Evolutionary conservation across 1,140 invertebrate genomes (phyloP), one percentile per base, ranked within the genome.

Genomic region (Portunus trituberculatus): DNA sequence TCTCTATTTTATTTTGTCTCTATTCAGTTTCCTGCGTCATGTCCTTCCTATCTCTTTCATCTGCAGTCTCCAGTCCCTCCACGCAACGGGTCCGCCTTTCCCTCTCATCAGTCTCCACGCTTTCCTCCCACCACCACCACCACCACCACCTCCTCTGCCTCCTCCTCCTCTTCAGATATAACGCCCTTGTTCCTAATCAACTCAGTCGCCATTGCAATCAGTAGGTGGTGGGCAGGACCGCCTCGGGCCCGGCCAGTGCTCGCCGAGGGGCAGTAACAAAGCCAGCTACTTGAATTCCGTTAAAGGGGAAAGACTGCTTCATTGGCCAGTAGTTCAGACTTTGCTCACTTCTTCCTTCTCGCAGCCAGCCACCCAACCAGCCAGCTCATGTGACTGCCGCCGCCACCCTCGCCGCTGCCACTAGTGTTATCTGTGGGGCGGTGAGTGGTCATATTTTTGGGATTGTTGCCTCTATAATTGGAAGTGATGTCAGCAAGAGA

Each of bases 281-380:
- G 67, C 67, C 67, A 76, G 20, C 67, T 76, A 76, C 67, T 76
- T n/a, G 67, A 76, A 76, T n/a, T 76, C 67, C 67, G n/a, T 76
- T 76, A 76, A 76, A 76, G 67, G 67, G 67, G 67, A 76, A 1
- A 76, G 67, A n/a, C 67, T n/a, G 67, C 67, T 76, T 25, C 67
- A 20, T 76, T 76, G 67, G 67, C 67, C 67, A n/a, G 67, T n/a
- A 25, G 25, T 7, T 76, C 67, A 39, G 39, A 39, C 39, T 39
- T 39, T 39, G 20, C 67, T 76, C 16, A n/a, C 67, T 14, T 59
- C 52, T 20, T 14, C 52, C 52, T 59, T 20, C 12, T 10, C 52
- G 16, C 52, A 59, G 52, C 10, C 52, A 59, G 39, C 39, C 52
- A 59, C 3, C 10, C 52, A 59, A 0, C 52, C 52, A 59, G 52